Conservation (phyloP, 2,888 invertebrate genomes). For the Agrochola macilenta region DNA sequence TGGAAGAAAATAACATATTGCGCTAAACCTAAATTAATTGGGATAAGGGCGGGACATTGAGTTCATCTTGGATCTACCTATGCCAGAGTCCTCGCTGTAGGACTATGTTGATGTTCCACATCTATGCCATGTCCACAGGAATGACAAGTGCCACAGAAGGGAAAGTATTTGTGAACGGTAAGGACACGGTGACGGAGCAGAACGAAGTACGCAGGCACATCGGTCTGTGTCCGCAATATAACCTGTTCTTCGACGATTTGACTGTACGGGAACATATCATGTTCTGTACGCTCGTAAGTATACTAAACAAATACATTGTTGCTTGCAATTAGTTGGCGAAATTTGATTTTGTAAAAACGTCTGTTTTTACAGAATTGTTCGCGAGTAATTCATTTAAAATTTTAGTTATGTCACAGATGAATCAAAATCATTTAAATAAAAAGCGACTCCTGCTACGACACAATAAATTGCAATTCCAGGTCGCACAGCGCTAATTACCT, state of each 20-base stretch:
- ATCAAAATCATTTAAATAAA: too few relatives aligned
- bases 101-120: neutral
- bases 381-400: too few relatives aligned
- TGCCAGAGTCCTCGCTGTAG: neutral
- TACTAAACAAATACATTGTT: neutral
- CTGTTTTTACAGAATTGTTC: neutral
- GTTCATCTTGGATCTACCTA: neutral
- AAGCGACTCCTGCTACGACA: too few relatives aligned
- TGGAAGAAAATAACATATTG: neutral
- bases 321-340: neutral
- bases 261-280: conserved; percentile 95
- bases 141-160: conserved; percentile 94
- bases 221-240: conserved; percentile 98
- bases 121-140: conserved; percentile 87
- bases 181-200: conserved; percentile 92
- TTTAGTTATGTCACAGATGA: too few relatives aligned
- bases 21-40: neutral
- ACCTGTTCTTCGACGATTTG: conserved; percentile 95
- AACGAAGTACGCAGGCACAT: conserved; percentile 93
- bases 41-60: too few relatives aligned
- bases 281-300: conserved; percentile 95
- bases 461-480: too few relatives aligned
- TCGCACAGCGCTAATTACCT: too few relatives aligned
- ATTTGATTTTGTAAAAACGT: neutral
- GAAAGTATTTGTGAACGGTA: conserved; percentile 92